A percentile compares a stretch with the other conserved stretches of the same genome.
Evolutionary conservation across 1,140 invertebrate genomes (phyloP).

Genomic region (Leptinotarsa texana): DNA sequence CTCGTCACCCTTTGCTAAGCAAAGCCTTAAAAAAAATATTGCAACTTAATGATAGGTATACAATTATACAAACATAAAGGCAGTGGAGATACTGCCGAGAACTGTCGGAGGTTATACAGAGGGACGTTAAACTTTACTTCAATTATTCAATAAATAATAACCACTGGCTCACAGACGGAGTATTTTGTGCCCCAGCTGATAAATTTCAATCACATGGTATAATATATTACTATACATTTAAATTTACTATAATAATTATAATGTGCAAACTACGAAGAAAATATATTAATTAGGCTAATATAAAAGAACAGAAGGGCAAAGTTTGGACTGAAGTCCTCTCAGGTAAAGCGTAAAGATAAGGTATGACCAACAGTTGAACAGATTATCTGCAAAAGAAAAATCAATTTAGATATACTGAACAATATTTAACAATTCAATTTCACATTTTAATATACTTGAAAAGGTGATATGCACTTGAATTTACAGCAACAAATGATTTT

Average conservation of each 20-base stretch:
- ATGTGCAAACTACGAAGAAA: constrained; percentile 49
- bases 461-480: too few relatives aligned
- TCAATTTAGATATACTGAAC: neutral
- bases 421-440: neutral
- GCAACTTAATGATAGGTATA: constrained; percentile 25
- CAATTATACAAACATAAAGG: constrained; percentile 37
- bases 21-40: constrained; percentile 36
- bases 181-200: constrained; percentile 43
- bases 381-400: constrained; percentile 40
- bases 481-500: too few relatives aligned
- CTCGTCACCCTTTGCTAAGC: constrained; percentile 45
- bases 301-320: constrained; percentile 42
- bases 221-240: constrained; percentile 47
- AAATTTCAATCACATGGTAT: constrained; percentile 41
- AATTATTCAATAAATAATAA: constrained; percentile 30
- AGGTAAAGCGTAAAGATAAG: constrained; percentile 47
- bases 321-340: constrained; percentile 38
- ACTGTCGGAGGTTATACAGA: constrained; percentile 22
- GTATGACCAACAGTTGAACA: constrained; percentile 36
- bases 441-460: too few relatives aligned
- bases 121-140: constrained; percentile 19
- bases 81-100: constrained; percentile 24
- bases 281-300: constrained; percentile 45
- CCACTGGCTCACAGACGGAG: constrained; percentile 32
- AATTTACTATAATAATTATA: constrained; percentile 39